Percentiles rank a stretch among this genome's conserved stretches.
These are phyloP conservation scores for Hippocampus kuda DNA, from an alignment of 2,797 vertebrate genomes.

Conservation along the genomic window DNA sequence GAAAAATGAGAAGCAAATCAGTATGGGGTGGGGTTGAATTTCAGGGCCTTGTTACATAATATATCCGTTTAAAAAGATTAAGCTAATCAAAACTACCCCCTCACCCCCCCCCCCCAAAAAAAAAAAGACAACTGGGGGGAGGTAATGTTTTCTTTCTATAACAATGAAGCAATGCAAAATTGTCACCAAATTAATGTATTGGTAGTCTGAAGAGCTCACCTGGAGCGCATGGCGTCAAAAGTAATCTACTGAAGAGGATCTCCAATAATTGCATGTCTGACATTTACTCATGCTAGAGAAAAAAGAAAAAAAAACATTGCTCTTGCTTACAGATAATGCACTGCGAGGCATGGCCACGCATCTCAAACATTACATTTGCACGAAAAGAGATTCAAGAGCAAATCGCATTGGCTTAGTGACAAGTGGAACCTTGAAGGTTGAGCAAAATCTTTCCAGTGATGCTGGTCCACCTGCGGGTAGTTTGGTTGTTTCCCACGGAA, in stretches of 20 bases:
- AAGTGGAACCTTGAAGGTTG: not conserved
- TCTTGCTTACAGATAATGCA: not conserved
- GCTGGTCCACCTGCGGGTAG: not conserved
- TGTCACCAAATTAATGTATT: not conserved
- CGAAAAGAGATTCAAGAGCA: not conserved
- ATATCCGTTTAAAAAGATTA: not conserved
- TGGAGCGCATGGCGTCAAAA: not conserved
- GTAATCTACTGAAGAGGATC: not conserved
- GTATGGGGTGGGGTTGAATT: constrained; percentile 26
- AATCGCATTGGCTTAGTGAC: not conserved
- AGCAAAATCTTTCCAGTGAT: not conserved
- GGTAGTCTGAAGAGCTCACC: constrained; percentile 3
- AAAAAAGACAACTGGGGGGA: not conserved
- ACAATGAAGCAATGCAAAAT: not conserved
- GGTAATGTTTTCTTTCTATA: not conserved
- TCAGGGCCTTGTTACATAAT: constrained; percentile 28
- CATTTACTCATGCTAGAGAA: not conserved
- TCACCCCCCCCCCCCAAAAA: not conserved
- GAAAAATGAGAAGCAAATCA: constrained; percentile 50
- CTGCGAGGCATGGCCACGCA: not conserved
- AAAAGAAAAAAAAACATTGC: not conserved
- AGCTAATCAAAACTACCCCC: not conserved
- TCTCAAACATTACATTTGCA: not conserved
- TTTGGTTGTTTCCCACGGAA: not conserved
- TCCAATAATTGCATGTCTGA: constrained; percentile 1